Base-by-base conservation (phyloP, 35 echinoderm and acorn worm species). In the Apostichopus californicus region DNA sequence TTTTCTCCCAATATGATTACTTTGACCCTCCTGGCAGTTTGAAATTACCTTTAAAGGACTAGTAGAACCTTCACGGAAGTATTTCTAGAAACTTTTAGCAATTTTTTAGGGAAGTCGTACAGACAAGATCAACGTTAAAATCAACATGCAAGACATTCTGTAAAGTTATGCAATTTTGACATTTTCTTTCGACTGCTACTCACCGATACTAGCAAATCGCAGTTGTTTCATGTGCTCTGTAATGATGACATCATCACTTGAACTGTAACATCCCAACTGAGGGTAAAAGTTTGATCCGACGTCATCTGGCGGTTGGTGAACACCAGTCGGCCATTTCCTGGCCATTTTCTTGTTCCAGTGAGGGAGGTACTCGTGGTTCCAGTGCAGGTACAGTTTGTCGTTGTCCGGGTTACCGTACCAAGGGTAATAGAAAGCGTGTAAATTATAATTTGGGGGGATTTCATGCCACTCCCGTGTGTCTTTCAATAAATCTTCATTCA, bases 271-370 rank as follows among this genome's bases (percentile, higher is more conserved):
- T 28, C 97, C 95, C 53, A 99, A 88, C 58, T 93, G 77, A 46
- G 97, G 97, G 80, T 99, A 99, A 92, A 99, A 99, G 78, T 96
- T 96, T n/a, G 97, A 83, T 1, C 97, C 97, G n/a, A 99, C 93
- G 73, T 99, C 97, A 77, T 96, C 93, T 17, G 95, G 95, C 1
- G 97, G 97, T 73, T 89, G 20, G 65, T 96, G 93, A 4, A 71
- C 57, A 10, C 93, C 93, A 15, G 77, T 59, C 6, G 91, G 92
- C 92, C 95, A 99, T 70, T 90, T 96, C 82, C 93, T 93, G 56
- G 95, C 97, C 15, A 86, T 90, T 14, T 98, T 88, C 75, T 90
- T 92, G 86, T 96, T 93, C 97, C 97, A 99, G 88, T 99, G 97
- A 5, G 77, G 87, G 5, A 99, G 87, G 34, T 93, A 90, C 66